phyloP scores from a whole-genome alignment of 53 echinoderm and acorn worm genomes.

The Hippasteria phrygiana region DNA sequence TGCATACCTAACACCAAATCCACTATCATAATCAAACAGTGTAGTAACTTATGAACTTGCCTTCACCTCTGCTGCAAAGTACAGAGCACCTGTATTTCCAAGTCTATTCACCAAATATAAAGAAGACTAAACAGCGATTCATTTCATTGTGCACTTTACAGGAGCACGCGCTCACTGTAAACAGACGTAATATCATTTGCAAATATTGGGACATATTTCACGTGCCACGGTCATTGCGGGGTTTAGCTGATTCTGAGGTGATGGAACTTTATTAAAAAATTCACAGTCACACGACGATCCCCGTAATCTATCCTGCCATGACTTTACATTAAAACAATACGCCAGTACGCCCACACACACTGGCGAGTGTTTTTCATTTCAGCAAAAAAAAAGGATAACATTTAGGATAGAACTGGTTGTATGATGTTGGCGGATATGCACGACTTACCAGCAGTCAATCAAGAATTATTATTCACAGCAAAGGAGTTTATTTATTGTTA shows the following conservation, averaged over 20 bases:
- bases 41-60: too few species aligned
- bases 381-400: not conserved
- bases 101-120: not conserved
- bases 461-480: too few species aligned
- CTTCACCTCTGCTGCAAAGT: not conserved
- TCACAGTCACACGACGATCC: not conserved
- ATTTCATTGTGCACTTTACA: not conserved
- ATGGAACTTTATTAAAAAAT: not conserved
- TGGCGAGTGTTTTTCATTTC: not conserved
- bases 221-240: not conserved
- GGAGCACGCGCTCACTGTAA: not conserved
- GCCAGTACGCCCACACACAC: not conserved
- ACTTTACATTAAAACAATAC: not conserved
- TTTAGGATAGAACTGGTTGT: not conserved
- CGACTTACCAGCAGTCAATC: not conserved
- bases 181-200: conserved; percentile 7
- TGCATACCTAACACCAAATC: too few species aligned
- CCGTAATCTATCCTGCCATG: not conserved
- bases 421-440: not conserved
- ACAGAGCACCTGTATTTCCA: not conserved
- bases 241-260: not conserved
- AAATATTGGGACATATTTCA: not conserved
- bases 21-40: too few species aligned
- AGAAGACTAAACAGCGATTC: not conserved
- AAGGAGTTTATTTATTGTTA: too few species aligned